Conservation (phyloP, 2,113 vertebrate genomes). For the Paracyprichromis sp. region DNA sequence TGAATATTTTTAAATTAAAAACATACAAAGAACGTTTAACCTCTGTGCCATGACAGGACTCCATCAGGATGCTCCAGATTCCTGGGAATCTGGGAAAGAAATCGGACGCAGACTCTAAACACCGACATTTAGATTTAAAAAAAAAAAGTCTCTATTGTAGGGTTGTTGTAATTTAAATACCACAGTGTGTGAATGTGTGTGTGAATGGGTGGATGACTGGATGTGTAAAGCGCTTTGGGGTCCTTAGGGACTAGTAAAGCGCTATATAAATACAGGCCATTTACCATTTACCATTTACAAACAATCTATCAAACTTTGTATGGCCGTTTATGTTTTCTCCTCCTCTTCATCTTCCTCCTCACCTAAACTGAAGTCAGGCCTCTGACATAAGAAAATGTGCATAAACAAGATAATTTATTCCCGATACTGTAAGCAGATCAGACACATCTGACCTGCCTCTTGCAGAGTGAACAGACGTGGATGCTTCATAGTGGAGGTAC, state of each 20-base stretch:
- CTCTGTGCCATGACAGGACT: background rate
- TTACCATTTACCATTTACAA: background rate
- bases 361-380: background rate
- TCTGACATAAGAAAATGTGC: background rate
- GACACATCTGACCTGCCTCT: background rate
- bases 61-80: background rate
- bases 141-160: background rate
- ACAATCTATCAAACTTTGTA: background rate
- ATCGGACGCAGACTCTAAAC: background rate
- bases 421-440: background rate
- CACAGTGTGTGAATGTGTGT: background rate
- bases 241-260: background rate
- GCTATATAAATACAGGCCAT: background rate
- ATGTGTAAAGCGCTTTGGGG: background rate
- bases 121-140: rapidly evolving
- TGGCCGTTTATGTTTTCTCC: background rate
- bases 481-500: background rate
- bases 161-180: background rate
- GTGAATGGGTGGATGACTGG: background rate
- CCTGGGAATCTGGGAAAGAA: background rate
- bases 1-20: background rate
- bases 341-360: background rate
- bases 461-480: background rate
- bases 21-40: background rate
- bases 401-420: background rate